Evolutionary conservation across 2,888 invertebrate genomes (phyloP).

Genomic region (Dasypogon diadema): DNA sequence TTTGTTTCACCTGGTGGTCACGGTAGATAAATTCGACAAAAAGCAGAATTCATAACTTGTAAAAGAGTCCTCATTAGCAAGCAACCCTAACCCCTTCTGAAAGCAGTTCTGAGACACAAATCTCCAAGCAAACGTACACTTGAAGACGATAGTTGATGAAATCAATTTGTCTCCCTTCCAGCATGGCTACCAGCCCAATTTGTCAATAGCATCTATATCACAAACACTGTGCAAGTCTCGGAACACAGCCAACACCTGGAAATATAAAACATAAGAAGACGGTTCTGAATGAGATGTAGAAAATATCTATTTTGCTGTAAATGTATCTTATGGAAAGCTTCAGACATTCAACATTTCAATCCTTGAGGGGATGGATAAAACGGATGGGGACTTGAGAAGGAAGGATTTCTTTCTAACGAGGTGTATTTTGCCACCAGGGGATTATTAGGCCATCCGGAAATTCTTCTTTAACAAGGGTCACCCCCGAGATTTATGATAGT

Average conservation of each 20-base stretch:
- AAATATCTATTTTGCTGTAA: constrained; percentile 4
- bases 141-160: neutral
- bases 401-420: neutral
- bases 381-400: neutral
- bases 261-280: constrained; percentile 27
- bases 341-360: neutral
- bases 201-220: constrained; percentile 16
- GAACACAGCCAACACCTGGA: constrained; percentile 16
- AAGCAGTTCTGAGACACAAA: neutral
- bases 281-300: constrained; percentile 10
- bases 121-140: neutral
- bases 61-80: neutral
- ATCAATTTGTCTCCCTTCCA: constrained; percentile 22
- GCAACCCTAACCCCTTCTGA: neutral
- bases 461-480: neutral
- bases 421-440: neutral
- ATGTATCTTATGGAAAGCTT: neutral
- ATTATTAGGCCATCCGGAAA: neutral
- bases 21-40: neutral
- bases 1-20: neutral
- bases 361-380: neutral
- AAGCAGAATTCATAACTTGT: neutral
- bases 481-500: neutral
- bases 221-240: neutral
- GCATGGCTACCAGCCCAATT: neutral